Base-by-base conservation (phyloP, 2,797 vertebrate species). In the Pempheris klunzingeri region DNA sequence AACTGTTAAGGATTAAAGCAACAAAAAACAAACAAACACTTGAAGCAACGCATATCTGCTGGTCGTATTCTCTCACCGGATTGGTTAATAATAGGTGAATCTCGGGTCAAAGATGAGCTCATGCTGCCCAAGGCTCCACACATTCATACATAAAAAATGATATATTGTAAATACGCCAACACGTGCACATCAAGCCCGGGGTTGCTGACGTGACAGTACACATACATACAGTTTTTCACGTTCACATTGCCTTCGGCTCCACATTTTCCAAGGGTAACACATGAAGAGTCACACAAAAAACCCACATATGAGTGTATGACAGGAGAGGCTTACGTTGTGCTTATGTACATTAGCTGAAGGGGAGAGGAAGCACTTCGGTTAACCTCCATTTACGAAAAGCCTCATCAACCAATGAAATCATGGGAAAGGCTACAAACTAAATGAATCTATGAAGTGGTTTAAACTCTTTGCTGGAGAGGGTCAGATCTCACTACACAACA, bases 201-300 rank as follows among this genome's bases (percentile, higher is more conserved):
- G 61, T 72, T 0, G 11, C 67, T 87, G 80, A 83, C 67, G 61
- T 83, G 64, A 83, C 73, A 69, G 49, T 22, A 66, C 50, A 54
- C 32, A 12, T 17, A 7, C 0, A 44, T 39, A 20, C 54, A 60
- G 32, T 58, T 71, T 57, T 61, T 28, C 41, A 52, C 50, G 4
- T 32, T 36, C 41, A 46, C 52, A 15, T 14, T 14, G 46, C 52
- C 46, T 17, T n/a, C 44, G 69, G 53, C 49, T 32, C 22, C 62
- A 15, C 17, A 44, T 57, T 74, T 53, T 63, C 67, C 7, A 24
- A 36, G 32, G 34, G 39, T 39, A 32, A 66, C 49, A 57, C 26
- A 36, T n/a, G 3, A 63, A 34, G n/a, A 49, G 39, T 32, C 43
- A 57, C 26, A 47, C 32, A 52, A 39, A 44, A n/a, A 24, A 44